These are phyloP conservation scores for Melanotaenia boesemani DNA, from an alignment of 2,797 vertebrate genomes.

Conservation along the genomic window DNA sequence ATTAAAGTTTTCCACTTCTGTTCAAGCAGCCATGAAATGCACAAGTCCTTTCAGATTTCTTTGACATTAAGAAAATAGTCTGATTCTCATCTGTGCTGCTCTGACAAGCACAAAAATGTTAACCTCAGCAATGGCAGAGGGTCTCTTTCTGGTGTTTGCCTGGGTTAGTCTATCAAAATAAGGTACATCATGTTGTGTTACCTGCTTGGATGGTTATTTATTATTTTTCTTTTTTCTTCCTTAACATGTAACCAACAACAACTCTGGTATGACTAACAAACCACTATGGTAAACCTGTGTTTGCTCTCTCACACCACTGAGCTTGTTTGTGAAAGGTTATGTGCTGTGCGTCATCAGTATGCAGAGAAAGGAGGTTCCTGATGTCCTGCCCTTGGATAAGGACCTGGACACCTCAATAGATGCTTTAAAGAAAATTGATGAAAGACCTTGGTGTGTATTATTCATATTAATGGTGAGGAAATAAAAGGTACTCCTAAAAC, in stretches of 20 bases:
- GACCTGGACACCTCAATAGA: constrained; percentile 23
- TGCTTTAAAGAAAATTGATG: constrained; percentile 63
- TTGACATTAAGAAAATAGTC: too few relatives aligned
- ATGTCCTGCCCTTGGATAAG: constrained; percentile 56
- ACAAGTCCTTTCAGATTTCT: too few relatives aligned
- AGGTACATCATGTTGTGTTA: too few relatives aligned
- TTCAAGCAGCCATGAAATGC: too few relatives aligned
- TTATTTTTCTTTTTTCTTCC: too few relatives aligned
- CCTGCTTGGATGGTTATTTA: too few relatives aligned
- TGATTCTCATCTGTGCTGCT: too few relatives aligned
- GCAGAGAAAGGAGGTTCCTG: constrained; percentile 26
- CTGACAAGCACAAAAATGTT: too few relatives aligned
- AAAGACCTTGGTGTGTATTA: constrained; percentile 62
- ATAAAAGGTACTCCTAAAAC: constrained; percentile 35
- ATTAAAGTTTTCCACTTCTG: too few relatives aligned
- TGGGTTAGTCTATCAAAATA: too few relatives aligned
- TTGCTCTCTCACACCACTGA: constrained; percentile 13
- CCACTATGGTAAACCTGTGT: constrained; percentile 8
- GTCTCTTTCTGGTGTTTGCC: too few relatives aligned
- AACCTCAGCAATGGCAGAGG: too few relatives aligned
- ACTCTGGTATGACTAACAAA: neutral
- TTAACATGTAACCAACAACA: neutral
- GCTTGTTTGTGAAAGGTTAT: constrained; percentile 40
- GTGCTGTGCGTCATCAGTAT: constrained; percentile 60
- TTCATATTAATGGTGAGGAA: constrained; percentile 45